These are phyloP conservation scores for Forbesichthys papilliferus DNA, from an alignment of 2,113 vertebrate species.

Conservation along the genomic window DNA sequence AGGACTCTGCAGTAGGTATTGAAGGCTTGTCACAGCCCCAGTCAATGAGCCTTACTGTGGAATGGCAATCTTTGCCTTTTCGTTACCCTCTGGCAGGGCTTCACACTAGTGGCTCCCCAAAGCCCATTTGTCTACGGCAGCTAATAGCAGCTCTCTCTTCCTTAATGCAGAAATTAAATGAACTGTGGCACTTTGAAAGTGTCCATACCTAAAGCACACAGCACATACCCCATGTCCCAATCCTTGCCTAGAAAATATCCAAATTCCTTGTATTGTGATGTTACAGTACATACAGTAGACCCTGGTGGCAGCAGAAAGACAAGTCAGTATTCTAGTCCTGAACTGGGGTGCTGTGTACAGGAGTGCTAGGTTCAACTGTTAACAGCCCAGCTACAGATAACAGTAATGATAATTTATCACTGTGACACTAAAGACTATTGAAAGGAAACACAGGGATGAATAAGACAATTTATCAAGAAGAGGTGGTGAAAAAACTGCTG, in stretches of 20 bases:
- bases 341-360: too few relatives aligned
- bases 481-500: too few relatives aligned
- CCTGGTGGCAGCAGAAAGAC: too few relatives aligned
- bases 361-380: too few relatives aligned
- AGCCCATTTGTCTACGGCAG: slow-evolving; percentile 35
- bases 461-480: too few relatives aligned
- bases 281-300: too few relatives aligned
- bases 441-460: too few relatives aligned
- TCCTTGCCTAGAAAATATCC: background rate
- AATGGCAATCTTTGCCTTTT: slow-evolving; percentile 45
- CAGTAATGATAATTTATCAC: too few relatives aligned
- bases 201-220: slow-evolving; percentile 7
- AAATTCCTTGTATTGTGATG: too few relatives aligned
- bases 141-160: slow-evolving; percentile 51
- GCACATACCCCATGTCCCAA: background rate
- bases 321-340: too few relatives aligned
- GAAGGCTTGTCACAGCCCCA: slow-evolving; percentile 3
- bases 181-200: slow-evolving; percentile 43
- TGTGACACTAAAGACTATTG: too few relatives aligned
- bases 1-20: background rate
- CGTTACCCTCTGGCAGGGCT: slow-evolving; percentile 42
- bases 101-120: slow-evolving; percentile 42
- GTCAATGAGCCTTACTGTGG: slow-evolving; percentile 45
- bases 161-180: slow-evolving; percentile 46
- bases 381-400: too few relatives aligned